Conservation (phyloP, 1,140 invertebrate genomes). For the Cataglyphis hispanica region DNA sequence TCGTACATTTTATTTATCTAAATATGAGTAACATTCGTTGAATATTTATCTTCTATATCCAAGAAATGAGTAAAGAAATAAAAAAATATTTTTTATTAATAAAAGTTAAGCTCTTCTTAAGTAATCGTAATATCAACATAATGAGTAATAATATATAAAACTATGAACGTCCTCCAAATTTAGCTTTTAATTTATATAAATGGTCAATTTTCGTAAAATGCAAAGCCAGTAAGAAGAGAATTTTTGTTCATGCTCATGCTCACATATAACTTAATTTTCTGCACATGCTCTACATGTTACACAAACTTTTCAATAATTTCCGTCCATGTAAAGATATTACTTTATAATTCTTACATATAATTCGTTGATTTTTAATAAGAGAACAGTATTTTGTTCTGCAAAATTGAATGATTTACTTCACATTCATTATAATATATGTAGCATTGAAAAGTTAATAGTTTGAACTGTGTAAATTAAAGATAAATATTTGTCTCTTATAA, state of each 20-base stretch:
- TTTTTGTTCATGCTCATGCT: conserved; percentile 79
- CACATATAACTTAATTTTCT: conserved; percentile 55
- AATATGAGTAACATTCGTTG: conserved; percentile 59
- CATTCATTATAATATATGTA: not conserved
- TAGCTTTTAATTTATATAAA: conserved; percentile 3
- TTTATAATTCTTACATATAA: conserved; percentile 19
- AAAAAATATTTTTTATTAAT: conserved; percentile 17
- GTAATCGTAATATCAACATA: conserved; percentile 20
- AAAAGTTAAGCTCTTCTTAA: conserved; percentile 35
- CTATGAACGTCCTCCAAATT: conserved; percentile 29
- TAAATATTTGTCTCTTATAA: not conserved
- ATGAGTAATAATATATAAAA: conserved; percentile 52
- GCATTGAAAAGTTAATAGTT: conserved; percentile 7
- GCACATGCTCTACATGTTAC: conserved; percentile 66
- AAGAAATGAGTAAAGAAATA: conserved; percentile 12
- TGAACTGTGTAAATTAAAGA: not conserved
- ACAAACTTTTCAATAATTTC: conserved; percentile 25
- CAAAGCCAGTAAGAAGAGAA: conserved; percentile 69
- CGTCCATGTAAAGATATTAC: not conserved
- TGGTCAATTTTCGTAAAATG: conserved; percentile 61
- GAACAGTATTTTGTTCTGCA: conserved; percentile 48
- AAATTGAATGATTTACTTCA: not conserved
- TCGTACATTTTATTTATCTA: conserved; percentile 65
- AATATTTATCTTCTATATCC: conserved; percentile 15
- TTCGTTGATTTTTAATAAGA: not conserved